phyloP scores from a whole-genome alignment of 2,888 invertebrate species.

The Phoronis australis region DNA sequence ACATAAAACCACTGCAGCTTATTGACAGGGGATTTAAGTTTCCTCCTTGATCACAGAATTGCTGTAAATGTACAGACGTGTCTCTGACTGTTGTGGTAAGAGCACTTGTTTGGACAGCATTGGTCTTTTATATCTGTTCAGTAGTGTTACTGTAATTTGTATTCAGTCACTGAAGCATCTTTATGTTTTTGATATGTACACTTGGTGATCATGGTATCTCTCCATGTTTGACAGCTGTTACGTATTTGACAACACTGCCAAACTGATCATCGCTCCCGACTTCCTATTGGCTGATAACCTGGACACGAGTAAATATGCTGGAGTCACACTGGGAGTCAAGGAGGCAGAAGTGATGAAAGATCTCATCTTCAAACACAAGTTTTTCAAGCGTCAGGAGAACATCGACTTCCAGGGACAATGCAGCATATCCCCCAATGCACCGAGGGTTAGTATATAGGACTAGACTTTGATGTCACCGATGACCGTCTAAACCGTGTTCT shows the following conservation, averaged over 20 bases:
- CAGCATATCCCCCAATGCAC: conserved; percentile 48
- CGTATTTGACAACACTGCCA: conserved; percentile 51
- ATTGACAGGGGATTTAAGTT: no score
- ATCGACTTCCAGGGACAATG: conserved; percentile 53
- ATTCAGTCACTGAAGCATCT: neutral
- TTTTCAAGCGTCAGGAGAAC: conserved; percentile 47
- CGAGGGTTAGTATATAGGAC: conserved; percentile 48
- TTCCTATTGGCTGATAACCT: conserved; percentile 47
- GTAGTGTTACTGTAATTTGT: no score
- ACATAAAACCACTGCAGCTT: no score
- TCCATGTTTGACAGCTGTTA: conserved; percentile 42
- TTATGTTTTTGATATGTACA: no score
- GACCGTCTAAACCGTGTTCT: no score
- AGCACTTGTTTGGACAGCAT: no score
- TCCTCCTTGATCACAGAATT: no score
- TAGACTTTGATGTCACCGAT: no score
- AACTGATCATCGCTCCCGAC: conserved; percentile 52
- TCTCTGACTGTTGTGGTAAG: no score
- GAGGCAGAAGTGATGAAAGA: conserved; percentile 55
- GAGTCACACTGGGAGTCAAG: conserved; percentile 51
- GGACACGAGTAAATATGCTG: conserved; percentile 49
- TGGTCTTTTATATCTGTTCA: no score
- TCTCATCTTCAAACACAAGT: conserved; percentile 50
- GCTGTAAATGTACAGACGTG: no score
- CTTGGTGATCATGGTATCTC: no score